These are phyloP conservation scores for Lepeophtheirus nordmannii DNA, from an alignment of 2,888 invertebrate species.

Conservation along the genomic window DNA sequence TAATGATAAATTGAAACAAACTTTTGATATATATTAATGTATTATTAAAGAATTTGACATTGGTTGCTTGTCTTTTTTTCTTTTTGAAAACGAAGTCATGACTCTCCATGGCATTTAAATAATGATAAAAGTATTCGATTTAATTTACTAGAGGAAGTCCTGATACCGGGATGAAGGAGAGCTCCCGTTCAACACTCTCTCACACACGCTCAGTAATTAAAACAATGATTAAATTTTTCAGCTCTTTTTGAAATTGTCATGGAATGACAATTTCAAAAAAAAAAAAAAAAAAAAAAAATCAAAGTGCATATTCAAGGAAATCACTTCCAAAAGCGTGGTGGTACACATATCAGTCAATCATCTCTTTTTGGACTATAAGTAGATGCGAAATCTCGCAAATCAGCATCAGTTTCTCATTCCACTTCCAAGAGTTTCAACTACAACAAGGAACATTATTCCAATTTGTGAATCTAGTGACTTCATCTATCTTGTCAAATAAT, in stretches of 20 bases:
- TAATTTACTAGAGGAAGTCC: background rate
- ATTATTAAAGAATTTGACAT: background rate
- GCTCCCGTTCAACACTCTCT: too few species aligned
- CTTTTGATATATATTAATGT: too few species aligned
- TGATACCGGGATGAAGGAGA: too few species aligned
- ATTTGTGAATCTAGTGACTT: background rate
- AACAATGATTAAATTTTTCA: background rate
- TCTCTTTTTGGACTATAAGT: background rate
- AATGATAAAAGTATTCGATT: background rate
- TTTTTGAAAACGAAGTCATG: background rate
- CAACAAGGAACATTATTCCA: too few species aligned
- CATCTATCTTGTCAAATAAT: background rate
- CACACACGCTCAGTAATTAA: conserved; percentile 1
- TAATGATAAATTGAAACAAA: too few species aligned
- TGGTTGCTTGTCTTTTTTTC: background rate
- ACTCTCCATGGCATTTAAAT: conserved; percentile 2
- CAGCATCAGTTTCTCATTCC: conserved; percentile 1
- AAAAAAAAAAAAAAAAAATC: background rate
- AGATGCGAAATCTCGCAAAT: background rate
- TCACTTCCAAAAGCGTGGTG: background rate
- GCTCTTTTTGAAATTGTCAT: background rate
- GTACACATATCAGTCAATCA: too few species aligned
- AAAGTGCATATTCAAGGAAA: conserved; percentile 4
- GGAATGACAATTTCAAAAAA: background rate
- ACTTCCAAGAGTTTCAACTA: too few species aligned